Evolutionary conservation across 2,888 invertebrate genomes (phyloP), one percentile per base, ranked within the genome.

Genomic region (Theretra japonica): DNA sequence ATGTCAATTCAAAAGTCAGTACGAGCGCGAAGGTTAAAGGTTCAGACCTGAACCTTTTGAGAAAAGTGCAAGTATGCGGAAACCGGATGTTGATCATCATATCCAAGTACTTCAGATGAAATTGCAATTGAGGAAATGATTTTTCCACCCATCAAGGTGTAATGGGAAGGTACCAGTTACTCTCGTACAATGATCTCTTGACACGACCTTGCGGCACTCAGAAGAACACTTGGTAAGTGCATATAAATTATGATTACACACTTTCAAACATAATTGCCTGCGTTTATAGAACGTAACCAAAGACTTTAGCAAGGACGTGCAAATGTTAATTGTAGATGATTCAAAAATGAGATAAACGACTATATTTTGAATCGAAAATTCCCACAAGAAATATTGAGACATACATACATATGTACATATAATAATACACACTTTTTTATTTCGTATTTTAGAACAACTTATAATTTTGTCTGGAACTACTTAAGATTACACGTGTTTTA

Each of bases 161-260:
- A 60, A 53, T 53, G 53, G n/a, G 17, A 21, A 11, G 41, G 41
- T 23, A 41, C 3, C 33, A 62, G n/a, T 17, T 25, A 6, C 41
- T 11, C 73, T 73, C 15, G 65, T 48, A 17, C 41, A 65, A 48
- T 65, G n/a, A 65, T 65, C 23, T 65, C 48, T 65, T 33, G n/a
- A 7, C 33, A 2, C 41, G 48, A 48, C 65, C 65, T 65, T 65
- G 53, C 65, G 65, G 7, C 65, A 65, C 65, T 23, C 23, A 21
- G 23, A 48, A 48, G 41, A 48, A 65, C 17, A 21, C 41, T 48
- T 65, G n/a, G 62, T 59, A 62, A 62, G 62, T 62, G 41, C 62
- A 30, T 21, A 15, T 62, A 77, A 77, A 80, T 76, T 62, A 75
- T 76, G 77, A 83, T 82, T 81, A 77, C 73, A 79, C 72, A 75